A percentile compares a stretch with the other conserved stretches of the same genome.
Evolutionary conservation across 2,797 vertebrate species (phyloP).

Genomic region (Smutsia temminckii): DNA sequence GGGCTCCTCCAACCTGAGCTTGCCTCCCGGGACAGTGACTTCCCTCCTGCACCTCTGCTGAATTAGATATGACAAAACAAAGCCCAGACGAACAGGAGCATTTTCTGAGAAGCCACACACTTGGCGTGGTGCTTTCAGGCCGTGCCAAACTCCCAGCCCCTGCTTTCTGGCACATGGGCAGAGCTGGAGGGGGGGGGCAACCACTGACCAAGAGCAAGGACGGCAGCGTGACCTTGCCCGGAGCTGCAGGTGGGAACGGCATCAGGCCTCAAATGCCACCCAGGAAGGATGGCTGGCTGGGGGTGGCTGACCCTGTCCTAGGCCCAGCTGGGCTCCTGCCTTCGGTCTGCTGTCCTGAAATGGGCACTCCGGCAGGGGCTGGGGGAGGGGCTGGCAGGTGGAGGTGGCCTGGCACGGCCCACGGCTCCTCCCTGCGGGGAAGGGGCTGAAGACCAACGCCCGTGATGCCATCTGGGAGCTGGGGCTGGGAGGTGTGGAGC

Average conservation of each 20-base stretch:
- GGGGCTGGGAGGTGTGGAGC: not conserved
- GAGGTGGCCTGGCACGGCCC: not conserved
- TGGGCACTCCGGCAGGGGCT: not conserved
- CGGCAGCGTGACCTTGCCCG: not conserved
- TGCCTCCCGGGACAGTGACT: not conserved
- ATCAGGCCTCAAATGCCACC: not conserved
- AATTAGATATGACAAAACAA: not conserved
- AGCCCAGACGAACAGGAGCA: fast-evolving
- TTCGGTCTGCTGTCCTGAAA: not conserved
- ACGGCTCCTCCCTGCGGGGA: not conserved
- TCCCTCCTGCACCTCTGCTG: not conserved
- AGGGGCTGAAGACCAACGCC: not conserved
- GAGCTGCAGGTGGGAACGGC: not conserved
- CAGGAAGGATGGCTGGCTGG: fast-evolving
- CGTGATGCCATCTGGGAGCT: not conserved
- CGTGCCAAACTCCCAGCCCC: not conserved
- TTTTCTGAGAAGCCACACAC: not conserved
- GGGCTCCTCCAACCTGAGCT: too few relatives aligned
- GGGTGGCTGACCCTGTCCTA: not conserved
- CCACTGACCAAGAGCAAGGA: not conserved
- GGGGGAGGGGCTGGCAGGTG: not conserved
- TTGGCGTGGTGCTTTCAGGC: fast-evolving
- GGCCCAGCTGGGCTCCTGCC: not conserved
- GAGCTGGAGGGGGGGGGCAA: not conserved
- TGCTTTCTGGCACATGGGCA: fast-evolving